Evolutionary conservation across 2,888 invertebrate species (phyloP), one percentile per base, ranked within the genome.

Genomic region (Branchinecta sandiegonensis): DNA sequence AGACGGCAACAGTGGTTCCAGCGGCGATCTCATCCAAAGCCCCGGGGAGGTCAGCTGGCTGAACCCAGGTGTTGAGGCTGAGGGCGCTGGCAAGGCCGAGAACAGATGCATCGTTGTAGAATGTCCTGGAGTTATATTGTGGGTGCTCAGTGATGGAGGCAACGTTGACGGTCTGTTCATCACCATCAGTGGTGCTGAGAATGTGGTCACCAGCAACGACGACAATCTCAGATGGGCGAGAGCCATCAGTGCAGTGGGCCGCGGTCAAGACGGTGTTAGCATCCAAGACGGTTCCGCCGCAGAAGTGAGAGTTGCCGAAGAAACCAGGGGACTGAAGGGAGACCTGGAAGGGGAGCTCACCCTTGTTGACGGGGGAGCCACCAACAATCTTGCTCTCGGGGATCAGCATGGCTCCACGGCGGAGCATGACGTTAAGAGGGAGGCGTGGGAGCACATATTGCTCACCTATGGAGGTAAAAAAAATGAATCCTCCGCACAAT

Each of bases 61-160:
- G 63, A 56, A 56, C 63, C n/a, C 23, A 17, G 14, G 14, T 23
- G 23, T 23, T 23, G 9, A 56, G 11, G 63, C 23, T 56, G 23
- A 56, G n/a, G 63, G 14, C 23, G 63, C 12, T 56, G 63, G 63
- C n/a, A 47, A 87, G 78, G 73, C 83, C 82, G 7, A 89, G 74
- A 2, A 89, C 75, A 0, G 86, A 88, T 69, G 89, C 86, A 73
- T 89, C 88, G 74, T 88, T 79, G 23, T 13, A 48, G 23, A 47
- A 65, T 17, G 69, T 69, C 13, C n/a, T n/a, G 8, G 68, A 47
- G 14, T 65, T 48, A 48, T 65, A 69, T 2, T 68, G 17, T 8
- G 65, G 48, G 65, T 69, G 65, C 56, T 67, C 67, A 46, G 47
- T 65, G 50, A 65, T 46, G 11, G 47, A 46, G 37, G 47, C 17